Base-by-base conservation (phyloP, 2,113 vertebrate genomes). In the Ptyas mucosa region DNA sequence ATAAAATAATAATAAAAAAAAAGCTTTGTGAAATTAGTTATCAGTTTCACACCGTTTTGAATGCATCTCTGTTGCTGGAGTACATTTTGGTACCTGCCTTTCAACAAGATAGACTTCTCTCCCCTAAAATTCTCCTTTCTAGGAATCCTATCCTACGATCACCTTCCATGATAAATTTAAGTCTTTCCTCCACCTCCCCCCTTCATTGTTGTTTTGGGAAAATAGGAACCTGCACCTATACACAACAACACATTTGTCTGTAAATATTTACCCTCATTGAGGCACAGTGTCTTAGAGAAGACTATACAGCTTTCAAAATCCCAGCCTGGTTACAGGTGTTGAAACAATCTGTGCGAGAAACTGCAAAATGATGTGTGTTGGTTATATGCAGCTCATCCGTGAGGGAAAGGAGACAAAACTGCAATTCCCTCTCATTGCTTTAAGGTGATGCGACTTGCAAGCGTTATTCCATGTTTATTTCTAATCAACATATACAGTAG, bases 301-400 rank as follows among this genome's bases (percentile, higher is more conserved):
- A 90, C 91, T 90, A 92, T 7, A 61, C 94, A 92, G 88, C 89
- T 94, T 29, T 20, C 86, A 26, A 20, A 39, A 91, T 90, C 95
- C 95, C 92, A 92, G 81, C 24, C n/a, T 12, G 1, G 39, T 96
- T 91, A 91, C 97, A 98, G 97, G 97, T 97, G 97, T 97, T 96
- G 93, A 88, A 92, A 87, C 97, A 97, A 96, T 97, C 96, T 97
- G 97, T 95, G 92, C 64, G 52, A 95, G 93, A 49, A 97, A 95
- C 94, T 91, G 91, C 93, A 81, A 49, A 81, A 86, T 61, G 95
- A 94, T 64, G 12, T 3, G 1, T 5, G 52, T 92, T 95, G 34
- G 15, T 21, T 81, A 91, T 75, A 23, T 94, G 57, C 89, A 86
- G 54, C 26, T 49, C 34, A 85, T 34, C 7, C 23, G 14, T 5